Evolutionary conservation across 2,113 vertebrate species (phyloP).

Genomic region (Clarias batrachus): DNA sequence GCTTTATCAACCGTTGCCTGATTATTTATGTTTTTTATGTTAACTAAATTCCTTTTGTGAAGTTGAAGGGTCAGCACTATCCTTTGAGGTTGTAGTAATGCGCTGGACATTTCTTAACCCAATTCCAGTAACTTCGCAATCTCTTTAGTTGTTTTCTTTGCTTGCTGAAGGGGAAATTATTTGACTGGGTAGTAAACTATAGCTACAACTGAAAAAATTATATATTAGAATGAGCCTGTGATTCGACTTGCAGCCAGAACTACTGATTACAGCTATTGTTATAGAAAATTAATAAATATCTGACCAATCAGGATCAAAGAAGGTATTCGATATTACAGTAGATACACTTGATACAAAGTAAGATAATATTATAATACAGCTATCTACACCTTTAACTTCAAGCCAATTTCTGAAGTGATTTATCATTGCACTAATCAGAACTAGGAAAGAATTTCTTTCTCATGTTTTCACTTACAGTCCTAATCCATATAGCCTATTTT

Average conservation of each 20-base stretch:
- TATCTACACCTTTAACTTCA: neutral
- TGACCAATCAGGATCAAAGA: neutral
- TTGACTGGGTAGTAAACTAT: neutral
- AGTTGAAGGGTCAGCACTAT: too few relatives aligned
- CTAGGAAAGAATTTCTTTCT: neutral
- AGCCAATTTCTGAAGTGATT: neutral
- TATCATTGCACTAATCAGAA: neutral
- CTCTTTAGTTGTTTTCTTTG: too few relatives aligned
- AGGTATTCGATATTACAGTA: neutral
- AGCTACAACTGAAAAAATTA: neutral
- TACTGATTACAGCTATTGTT: neutral
- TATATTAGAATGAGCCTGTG: neutral
- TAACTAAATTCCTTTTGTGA: too few relatives aligned
- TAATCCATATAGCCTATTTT: neutral
- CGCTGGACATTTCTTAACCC: too few relatives aligned
- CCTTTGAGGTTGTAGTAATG: too few relatives aligned
- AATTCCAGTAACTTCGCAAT: too few relatives aligned
- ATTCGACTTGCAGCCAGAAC: neutral
- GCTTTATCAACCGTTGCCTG: too few relatives aligned
- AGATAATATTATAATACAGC: neutral
- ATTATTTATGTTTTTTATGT: too few relatives aligned
- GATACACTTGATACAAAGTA: neutral
- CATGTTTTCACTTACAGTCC: neutral
- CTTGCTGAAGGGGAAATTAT: too few relatives aligned
- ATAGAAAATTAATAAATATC: neutral